Conservation (phyloP, 92 coral and sea anemone genomes). For the Anthopleura xanthogrammica region DNA sequence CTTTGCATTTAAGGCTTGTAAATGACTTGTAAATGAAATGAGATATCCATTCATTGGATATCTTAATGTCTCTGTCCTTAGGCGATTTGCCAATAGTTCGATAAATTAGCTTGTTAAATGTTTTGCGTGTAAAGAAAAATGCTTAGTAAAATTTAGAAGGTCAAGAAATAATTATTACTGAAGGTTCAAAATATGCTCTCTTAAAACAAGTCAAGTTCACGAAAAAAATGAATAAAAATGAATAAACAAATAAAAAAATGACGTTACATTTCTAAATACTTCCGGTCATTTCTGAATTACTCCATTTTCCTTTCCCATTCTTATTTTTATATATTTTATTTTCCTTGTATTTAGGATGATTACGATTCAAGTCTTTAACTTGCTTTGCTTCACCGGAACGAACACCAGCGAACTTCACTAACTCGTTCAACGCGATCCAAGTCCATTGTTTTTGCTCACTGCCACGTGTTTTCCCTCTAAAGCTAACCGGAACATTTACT, state of each 20-base stretch:
- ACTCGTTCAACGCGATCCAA: not conserved
- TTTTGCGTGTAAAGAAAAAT: no score
- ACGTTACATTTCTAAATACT: not conserved
- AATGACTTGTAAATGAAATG: not conserved
- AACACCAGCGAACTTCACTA: not conserved
- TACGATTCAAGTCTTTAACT: not conserved
- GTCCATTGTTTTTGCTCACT: not conserved
- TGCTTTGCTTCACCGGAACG: not conserved
- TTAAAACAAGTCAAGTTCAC: not conserved
- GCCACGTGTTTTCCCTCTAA: not conserved
- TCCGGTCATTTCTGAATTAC: no score
- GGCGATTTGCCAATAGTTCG: not conserved
- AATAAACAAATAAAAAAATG: no score
- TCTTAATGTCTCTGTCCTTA: not conserved
- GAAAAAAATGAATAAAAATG: no score
- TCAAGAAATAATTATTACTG: not conserved
- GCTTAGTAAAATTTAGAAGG: not conserved
- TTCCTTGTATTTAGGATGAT: no score
- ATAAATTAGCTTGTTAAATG: not conserved
- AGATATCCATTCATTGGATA: not conserved
- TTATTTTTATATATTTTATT: no score
- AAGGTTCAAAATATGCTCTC: not conserved
- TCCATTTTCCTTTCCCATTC: no score
- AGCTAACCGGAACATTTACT: not conserved
- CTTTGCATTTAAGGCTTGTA: not conserved